Evolutionary conservation across 1,140 invertebrate species (phyloP), one percentile per base, ranked within the genome.

Genomic region (Tetragnatha versicolor): DNA sequence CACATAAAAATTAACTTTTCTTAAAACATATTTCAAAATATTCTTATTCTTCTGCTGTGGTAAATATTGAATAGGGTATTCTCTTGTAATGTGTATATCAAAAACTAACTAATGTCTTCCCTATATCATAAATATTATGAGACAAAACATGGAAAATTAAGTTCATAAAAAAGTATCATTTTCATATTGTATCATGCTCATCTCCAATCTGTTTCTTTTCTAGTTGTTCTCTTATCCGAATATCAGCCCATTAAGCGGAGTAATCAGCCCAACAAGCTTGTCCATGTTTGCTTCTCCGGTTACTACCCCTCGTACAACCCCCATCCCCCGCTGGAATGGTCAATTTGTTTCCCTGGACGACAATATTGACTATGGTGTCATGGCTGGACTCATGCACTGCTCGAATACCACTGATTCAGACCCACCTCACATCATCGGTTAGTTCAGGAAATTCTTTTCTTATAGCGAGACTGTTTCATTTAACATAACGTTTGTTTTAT

Each of bases 331-430:
- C 79, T 98, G 95, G 95, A 96, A 93, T 82, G 88, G 89, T 4
- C 92, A 93, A 20, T 93, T 96, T 85, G 92, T 95, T 81, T 92
- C 91, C 51, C 85, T 96, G 66, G 95, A 97, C 84, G 95, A 97
- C 84, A 88, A 88, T 79, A 87, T 89, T 83, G 95, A 97, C 86
- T 97, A 97, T 86, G 93, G 91, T 83, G 95, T 93, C 83, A 87
- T 89, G 90, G 93, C 96, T 25, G 91, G 92, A 55, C 91, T 93
- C 82, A 89, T 93, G 81, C 88, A 90, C 75, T 66, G 79, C 10
- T 88, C 78, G 9, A 88, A 87, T 84, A 83, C 88, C 49, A 87
- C 90, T 79, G 91, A 92, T 83, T 87, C 89, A 27, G 89, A 90
- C 80, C 89, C 91, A 75, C 90, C 91, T 78, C 90, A 91, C 61